Evolutionary conservation across 2,888 invertebrate genomes (phyloP), one percentile per base, ranked within the genome.

Genomic region (Eilema griseolum): DNA sequence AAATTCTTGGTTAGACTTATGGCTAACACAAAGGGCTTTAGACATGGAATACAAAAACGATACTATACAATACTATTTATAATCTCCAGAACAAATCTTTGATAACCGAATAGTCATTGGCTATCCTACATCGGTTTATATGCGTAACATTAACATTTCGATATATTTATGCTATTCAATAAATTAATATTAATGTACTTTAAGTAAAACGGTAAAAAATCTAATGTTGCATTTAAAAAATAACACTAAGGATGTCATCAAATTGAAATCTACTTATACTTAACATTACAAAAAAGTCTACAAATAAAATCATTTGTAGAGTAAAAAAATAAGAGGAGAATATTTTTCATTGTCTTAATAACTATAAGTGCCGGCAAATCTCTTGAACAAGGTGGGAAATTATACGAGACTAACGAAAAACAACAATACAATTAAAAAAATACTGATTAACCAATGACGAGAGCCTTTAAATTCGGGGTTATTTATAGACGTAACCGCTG

Each of bases 231-330:
- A 75, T 80, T 76, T 83, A 84, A 85, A 83, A 88, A 85, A 85
- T 82, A 85, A 81, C 84, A 89, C 83, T 80, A 83, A 87, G 86
- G 85, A 82, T 83, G 85, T 87, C 84, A 87, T 88, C 79, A 81
- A 89, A 89, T 93, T 91, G 90, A 91, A 90, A 87, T 82, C 92
- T 93, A 93, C 91, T 93, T 94, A 94, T 73, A 78, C 87, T 92
- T 92, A 94, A 80, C 69, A 85, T 87, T 90, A 92, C 88, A 88
- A 88, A 88, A 90, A 88, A 90, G 72, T 91, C 94, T 94, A 94
- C 94, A 95, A 94, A 94, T 91, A 93, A 93, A 92, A 93, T 74
- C 89, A 94, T 94, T 94, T 94, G 94, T 93, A 94, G 94, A 91
- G 89, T 95, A 95, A 93, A 95, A 95, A 95, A 95, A 95, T 94